These are phyloP conservation scores for Acromyrmex heyeri DNA, from an alignment of 1,140 invertebrate genomes.

Conservation along the genomic window DNA sequence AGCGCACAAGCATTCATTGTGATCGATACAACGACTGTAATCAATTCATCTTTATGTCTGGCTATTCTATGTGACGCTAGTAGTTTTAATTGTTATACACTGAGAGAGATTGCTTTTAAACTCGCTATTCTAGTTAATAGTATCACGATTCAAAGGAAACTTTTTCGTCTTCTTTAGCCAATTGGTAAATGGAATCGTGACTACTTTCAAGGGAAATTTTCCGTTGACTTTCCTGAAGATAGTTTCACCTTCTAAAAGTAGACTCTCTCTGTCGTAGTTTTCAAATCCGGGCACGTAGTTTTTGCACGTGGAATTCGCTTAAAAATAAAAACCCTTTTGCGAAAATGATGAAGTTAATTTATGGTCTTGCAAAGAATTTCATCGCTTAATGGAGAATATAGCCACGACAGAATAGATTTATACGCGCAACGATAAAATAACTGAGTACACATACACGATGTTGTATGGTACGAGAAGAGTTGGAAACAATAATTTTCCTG, in stretches of 20 bases:
- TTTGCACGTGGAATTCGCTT: background rate
- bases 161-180: background rate
- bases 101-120: constrained; percentile 11
- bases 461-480: background rate
- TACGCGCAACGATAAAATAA: background rate
- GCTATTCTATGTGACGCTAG: background rate
- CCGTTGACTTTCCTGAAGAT: constrained; percentile 3
- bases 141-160: background rate
- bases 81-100: constrained; percentile 28
- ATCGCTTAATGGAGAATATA: background rate
- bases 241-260: constrained; percentile 14
- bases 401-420: background rate
- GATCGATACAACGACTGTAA: constrained; percentile 22
- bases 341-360: constrained; percentile 5
- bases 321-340: background rate
- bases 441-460: background rate
- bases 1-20: background rate
- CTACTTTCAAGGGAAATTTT: constrained; percentile 31
- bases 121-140: constrained; percentile 15
- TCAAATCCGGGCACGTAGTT: constrained; percentile 27
- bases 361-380: background rate
- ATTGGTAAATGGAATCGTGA: constrained; percentile 26
- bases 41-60: constrained; percentile 9
- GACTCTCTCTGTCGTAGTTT: background rate
- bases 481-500: background rate